Conservation (phyloP, 2,888 invertebrate species). For the Acleris laterana region DNA sequence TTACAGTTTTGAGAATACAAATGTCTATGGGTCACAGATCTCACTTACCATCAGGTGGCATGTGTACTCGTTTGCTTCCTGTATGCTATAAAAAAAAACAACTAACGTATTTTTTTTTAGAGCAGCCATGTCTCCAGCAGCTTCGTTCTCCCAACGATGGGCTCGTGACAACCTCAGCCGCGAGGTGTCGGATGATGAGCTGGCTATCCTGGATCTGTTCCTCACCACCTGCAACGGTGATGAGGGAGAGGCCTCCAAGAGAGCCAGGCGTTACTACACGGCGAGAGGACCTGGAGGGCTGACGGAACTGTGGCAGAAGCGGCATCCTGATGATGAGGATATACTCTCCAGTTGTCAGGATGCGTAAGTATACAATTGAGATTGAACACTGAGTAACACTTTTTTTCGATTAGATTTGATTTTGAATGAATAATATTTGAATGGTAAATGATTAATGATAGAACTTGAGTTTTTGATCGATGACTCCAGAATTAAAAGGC, state of each 20-base stretch:
- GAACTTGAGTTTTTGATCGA: neutral
- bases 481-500: neutral
- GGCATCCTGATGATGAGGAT: conserved; percentile 76
- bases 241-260: conserved; percentile 65
- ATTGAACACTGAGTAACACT: too few relatives aligned
- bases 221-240: conserved; percentile 66
- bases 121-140: conserved; percentile 76
- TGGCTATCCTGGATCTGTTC: conserved; percentile 64
- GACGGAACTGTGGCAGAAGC: conserved; percentile 71
- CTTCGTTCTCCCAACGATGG: conserved; percentile 81
- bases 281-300: conserved; percentile 72
- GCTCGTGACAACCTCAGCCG: conserved; percentile 74
- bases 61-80: too few relatives aligned
- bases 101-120: conserved; percentile 39
- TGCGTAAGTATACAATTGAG: conserved; percentile 56
- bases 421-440: too few relatives aligned
- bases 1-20: too few relatives aligned
- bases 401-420: too few relatives aligned
- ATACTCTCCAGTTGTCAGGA: conserved; percentile 78
- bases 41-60: too few relatives aligned
- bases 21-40: too few relatives aligned
- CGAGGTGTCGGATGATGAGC: conserved; percentile 61
- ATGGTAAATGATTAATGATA: too few relatives aligned
- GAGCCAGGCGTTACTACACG: conserved; percentile 70
- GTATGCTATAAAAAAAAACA: neutral